A percentile compares a stretch with the other conserved stretches of the same genome.
These are phyloP conservation scores for Corydoras sp. DNA, from an alignment of 2,113 vertebrate genomes.

Conservation along the genomic window DNA sequence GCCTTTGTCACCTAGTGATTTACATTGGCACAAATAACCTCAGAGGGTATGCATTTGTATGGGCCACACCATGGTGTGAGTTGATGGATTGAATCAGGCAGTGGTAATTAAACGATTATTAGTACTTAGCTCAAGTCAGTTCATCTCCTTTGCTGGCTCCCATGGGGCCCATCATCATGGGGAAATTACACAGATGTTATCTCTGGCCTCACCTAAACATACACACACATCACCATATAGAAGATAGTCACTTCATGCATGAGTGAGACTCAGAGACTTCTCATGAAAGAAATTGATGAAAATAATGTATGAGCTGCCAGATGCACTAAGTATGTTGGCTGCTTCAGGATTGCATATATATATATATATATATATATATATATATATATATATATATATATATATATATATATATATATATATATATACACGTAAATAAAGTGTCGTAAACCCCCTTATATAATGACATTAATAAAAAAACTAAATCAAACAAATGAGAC, in stretches of 20 bases:
- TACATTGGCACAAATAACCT: constrained; percentile 38
- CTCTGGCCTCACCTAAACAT: constrained; percentile 28
- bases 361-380: too few relatives aligned
- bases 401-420: too few relatives aligned
- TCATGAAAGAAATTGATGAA: not conserved
- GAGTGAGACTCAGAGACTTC: not conserved
- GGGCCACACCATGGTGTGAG: constrained; percentile 29
- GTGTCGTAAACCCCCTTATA: too few relatives aligned
- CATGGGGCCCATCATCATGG: constrained; percentile 42
- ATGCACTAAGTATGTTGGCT: too few relatives aligned
- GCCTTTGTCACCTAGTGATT: not conserved
- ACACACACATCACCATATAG: constrained; percentile 25
- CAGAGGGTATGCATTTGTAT: constrained; percentile 37
- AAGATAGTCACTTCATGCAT: constrained; percentile 7
- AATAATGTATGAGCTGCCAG: not conserved
- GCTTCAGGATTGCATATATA: too few relatives aligned
- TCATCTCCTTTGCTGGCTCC: constrained; percentile 40
- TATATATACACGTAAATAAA: too few relatives aligned
- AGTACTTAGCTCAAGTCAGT: constrained; percentile 46
- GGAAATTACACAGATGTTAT: constrained; percentile 45
- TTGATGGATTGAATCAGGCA: constrained; percentile 47
- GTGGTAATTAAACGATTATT: constrained; percentile 47
- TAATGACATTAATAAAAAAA: too few relatives aligned
- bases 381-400: too few relatives aligned
- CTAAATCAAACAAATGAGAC: too few relatives aligned